Conservation (phyloP, 2,797 vertebrate genomes). For the Pseudochirops cupreus region DNA sequence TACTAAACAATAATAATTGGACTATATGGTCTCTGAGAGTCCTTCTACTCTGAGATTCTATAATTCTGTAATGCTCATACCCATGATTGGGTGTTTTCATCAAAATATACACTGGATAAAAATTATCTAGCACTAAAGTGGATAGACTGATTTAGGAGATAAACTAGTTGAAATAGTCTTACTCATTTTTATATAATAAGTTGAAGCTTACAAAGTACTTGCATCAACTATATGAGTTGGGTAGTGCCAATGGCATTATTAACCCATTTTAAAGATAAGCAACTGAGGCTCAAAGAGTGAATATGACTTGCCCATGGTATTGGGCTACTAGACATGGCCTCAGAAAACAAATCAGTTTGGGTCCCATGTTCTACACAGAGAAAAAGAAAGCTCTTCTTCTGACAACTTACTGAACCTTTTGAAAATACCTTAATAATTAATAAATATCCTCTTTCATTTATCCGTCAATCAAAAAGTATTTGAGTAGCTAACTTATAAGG, state of each 20-base stretch:
- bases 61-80: not conserved
- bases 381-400: not conserved
- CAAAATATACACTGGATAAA: not conserved
- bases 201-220: not conserved
- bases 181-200: not conserved
- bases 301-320: not conserved
- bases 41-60: not conserved
- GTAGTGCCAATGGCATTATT: not conserved
- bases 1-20: not conserved
- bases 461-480: constrained; percentile 6
- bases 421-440: not conserved
- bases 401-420: not conserved
- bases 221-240: not conserved
- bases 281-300: not conserved
- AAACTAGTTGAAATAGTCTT: not conserved
- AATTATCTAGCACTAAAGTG: not conserved
- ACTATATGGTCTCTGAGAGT: not conserved
- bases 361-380: not conserved
- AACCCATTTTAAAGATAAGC: not conserved
- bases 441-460: constrained; percentile 29
- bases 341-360: not conserved
- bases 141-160: not conserved
- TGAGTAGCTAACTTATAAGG: not conserved
- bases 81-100: not conserved
- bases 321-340: not conserved